Percentiles rank a stretch among this genome's conserved stretches.
Evolutionary conservation across 2,113 vertebrate genomes (phyloP).

Genomic region (Dasyornis broadbenti): DNA sequence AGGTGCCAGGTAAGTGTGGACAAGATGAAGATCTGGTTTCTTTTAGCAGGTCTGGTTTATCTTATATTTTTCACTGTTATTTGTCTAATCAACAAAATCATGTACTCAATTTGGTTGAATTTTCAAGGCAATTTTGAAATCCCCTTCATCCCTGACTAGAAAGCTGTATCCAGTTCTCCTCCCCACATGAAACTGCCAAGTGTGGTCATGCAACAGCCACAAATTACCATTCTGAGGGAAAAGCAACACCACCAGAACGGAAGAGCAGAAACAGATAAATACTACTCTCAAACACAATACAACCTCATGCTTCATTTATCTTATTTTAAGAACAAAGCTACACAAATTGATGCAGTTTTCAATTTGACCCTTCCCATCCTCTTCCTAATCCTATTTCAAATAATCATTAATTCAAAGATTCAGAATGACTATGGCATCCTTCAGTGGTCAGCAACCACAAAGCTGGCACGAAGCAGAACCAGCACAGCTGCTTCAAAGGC

Average conservation of each 20-base stretch:
- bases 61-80: not conserved
- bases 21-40: not conserved
- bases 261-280: not conserved
- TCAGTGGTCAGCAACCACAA: not conserved
- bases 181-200: not conserved
- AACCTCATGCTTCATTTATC: not conserved
- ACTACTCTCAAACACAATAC: not conserved
- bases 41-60: too few species aligned
- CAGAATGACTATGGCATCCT: not conserved
- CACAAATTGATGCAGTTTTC: not conserved
- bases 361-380: not conserved
- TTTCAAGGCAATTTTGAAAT: not conserved
- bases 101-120: not conserved
- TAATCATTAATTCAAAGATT: not conserved
- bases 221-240: not conserved
- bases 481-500: not conserved
- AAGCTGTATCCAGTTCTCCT: not conserved
- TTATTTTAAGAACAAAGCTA: not conserved
- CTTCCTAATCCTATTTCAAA: slow-evolving; percentile 9
- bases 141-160: not conserved
- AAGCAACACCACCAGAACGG: not conserved
- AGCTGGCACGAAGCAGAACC: not conserved
- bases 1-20: rapidly evolving
- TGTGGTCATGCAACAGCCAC: not conserved
- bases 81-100: not conserved